Conservation (phyloP, 1,140 invertebrate genomes). For the Acromyrmex heyeri region DNA sequence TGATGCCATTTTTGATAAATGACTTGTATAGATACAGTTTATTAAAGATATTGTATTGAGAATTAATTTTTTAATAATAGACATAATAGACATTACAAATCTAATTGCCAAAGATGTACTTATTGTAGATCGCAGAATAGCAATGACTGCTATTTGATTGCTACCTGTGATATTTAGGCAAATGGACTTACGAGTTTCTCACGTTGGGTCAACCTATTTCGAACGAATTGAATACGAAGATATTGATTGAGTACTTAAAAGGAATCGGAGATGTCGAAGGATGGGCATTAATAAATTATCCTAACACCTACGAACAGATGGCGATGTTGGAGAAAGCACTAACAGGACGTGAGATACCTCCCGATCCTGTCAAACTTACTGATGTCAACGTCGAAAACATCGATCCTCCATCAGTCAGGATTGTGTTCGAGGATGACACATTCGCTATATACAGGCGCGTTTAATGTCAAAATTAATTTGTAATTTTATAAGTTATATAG, state of each 20-base stretch:
- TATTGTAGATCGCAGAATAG: background rate
- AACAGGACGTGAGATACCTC: conserved; percentile 80
- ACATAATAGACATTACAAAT: background rate
- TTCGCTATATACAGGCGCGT: conserved; percentile 28
- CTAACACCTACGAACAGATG: conserved; percentile 87
- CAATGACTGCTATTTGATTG: background rate
- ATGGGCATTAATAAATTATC: conserved; percentile 89
- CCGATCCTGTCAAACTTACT: conserved; percentile 76
- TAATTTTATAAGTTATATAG: background rate
- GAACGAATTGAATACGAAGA: conserved; percentile 87
- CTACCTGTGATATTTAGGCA: conserved; percentile 73
- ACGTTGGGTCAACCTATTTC: conserved; percentile 86
- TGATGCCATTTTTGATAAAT: background rate
- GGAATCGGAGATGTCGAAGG: conserved; percentile 85
- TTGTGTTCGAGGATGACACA: conserved; percentile 79
- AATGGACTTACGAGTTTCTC: conserved; percentile 87
- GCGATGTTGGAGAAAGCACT: conserved; percentile 87
- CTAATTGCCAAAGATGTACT: background rate
- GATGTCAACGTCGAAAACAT: conserved; percentile 85
- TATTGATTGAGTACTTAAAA: conserved; percentile 88
- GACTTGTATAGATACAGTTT: background rate
- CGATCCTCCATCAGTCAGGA: conserved; percentile 82
- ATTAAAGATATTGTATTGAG: background rate
- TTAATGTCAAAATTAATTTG: background rate
- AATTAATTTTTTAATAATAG: conserved; percentile 2